Evolutionary conservation across 2,888 invertebrate genomes (phyloP).

Genomic region (Sympetrum striolatum): DNA sequence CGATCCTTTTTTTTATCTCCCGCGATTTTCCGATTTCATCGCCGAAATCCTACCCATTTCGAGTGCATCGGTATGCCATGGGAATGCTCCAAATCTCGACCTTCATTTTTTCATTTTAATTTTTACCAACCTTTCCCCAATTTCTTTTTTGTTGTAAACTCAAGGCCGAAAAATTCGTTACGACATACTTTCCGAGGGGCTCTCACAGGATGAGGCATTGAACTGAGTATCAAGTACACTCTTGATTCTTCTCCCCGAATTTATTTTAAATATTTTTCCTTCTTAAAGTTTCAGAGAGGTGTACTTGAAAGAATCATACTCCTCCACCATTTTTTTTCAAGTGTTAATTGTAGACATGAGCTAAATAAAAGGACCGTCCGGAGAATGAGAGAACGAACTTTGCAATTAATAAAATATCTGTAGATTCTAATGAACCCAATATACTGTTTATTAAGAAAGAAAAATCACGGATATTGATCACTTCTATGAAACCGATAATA

Average conservation of each 20-base stretch:
- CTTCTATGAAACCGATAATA: no score
- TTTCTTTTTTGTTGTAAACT: background rate
- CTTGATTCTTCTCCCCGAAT: background rate
- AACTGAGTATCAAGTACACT: background rate
- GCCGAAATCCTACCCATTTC: background rate
- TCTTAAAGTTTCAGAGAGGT: background rate
- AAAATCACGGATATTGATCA: no score
- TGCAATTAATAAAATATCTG: no score
- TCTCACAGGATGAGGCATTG: background rate
- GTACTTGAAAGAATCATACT: no score
- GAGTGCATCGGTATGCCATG: background rate
- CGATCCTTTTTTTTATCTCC: background rate
- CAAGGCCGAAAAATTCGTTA: background rate
- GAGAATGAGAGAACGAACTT: no score
- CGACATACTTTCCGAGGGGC: background rate
- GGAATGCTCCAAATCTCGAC: background rate
- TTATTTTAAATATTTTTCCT: background rate
- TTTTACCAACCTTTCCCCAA: background rate
- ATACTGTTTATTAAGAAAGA: no score
- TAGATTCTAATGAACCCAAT: no score
- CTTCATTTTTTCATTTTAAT: no score
- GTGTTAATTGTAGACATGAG: no score
- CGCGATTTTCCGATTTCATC: background rate
- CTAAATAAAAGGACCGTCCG: no score
- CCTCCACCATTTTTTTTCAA: no score